Evolutionary conservation across 2,113 vertebrate genomes (phyloP).

Genomic region (Nerophis lumbriciformis): DNA sequence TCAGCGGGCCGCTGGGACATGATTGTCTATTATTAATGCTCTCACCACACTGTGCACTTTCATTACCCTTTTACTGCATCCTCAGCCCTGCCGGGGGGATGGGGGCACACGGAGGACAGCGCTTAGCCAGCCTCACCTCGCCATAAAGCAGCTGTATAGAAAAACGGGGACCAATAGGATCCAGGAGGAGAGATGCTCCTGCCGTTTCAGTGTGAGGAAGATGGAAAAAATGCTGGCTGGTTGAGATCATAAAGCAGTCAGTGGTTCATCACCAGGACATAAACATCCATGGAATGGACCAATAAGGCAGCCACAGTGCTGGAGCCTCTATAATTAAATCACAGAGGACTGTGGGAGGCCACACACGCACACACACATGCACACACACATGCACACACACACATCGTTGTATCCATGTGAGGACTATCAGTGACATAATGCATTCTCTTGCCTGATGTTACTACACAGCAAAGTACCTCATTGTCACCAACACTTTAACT

Average conservation of each 20-base stretch:
- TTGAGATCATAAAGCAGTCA: slow-evolving; percentile 8
- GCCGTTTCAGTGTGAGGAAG: background rate
- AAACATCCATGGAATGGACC: slow-evolving; percentile 24
- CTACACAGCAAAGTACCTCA: no score
- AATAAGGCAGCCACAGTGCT: slow-evolving; percentile 38
- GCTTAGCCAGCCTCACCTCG: slow-evolving; percentile 36
- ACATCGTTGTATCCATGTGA: background rate
- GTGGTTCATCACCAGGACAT: slow-evolving; percentile 6
- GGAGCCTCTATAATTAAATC: slow-evolving; percentile 51
- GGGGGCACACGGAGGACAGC: slow-evolving; percentile 34
- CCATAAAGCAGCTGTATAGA: slow-evolving; percentile 21
- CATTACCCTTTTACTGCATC: slow-evolving; percentile 53
- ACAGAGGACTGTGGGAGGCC: slow-evolving; percentile 39
- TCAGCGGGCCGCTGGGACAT: slow-evolving; percentile 36
- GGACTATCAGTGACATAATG: no score
- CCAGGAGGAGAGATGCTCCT: background rate
- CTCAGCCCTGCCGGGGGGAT: slow-evolving; percentile 49
- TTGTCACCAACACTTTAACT: no score
- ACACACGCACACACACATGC: slow-evolving; percentile 33
- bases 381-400: slow-evolving; percentile 28
- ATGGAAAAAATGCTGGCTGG: background rate
- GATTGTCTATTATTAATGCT: slow-evolving; percentile 49
- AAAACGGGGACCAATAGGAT: background rate
- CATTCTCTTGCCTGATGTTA: no score
- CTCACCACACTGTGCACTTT: slow-evolving; percentile 40